Evolutionary conservation across 2,888 invertebrate genomes (phyloP).

Genomic region (Tetropium fuscum): DNA sequence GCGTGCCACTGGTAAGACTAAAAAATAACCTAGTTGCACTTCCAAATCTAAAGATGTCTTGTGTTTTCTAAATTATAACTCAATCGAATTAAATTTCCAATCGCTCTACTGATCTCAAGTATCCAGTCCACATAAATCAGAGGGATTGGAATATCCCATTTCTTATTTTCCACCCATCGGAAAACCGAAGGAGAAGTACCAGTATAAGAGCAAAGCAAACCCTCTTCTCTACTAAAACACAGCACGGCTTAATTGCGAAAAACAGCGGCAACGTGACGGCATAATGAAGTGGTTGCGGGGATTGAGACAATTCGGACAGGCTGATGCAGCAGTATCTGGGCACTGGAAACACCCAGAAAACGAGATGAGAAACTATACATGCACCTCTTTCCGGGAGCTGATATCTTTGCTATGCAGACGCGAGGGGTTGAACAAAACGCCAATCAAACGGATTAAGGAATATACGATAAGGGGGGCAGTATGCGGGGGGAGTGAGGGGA

Average conservation of each 20-base stretch:
- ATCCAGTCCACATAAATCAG: too few relatives aligned
- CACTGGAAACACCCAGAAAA: constrained; percentile 5
- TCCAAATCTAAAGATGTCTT: too few relatives aligned
- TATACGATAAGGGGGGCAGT: constrained; percentile 12
- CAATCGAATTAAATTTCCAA: too few relatives aligned
- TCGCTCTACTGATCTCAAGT: too few relatives aligned
- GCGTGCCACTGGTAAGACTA: too few relatives aligned
- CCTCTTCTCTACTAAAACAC: too few relatives aligned
- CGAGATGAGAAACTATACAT: not conserved
- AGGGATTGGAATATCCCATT: too few relatives aligned
- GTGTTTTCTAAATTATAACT: too few relatives aligned
- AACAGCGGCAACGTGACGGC: constrained; percentile 19
- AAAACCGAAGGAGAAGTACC: too few relatives aligned
- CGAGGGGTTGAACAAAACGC: constrained; percentile 6
- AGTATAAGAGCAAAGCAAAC: not conserved
- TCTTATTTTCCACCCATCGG: too few relatives aligned
- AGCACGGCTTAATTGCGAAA: constrained; percentile 22
- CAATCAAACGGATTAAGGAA: constrained; percentile 20
- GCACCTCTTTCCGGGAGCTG: constrained; percentile 5
- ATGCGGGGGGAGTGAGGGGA: constrained; percentile 1
- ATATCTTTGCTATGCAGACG: constrained; percentile 19
- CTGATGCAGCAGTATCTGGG: constrained; percentile 10
- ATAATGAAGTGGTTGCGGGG: constrained; percentile 23
- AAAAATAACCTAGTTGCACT: too few relatives aligned
- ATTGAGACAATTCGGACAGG: constrained; percentile 22